phyloP scores from a whole-genome alignment of 2,113 vertebrate genomes.

The Dendropsophus ebraccatus region DNA sequence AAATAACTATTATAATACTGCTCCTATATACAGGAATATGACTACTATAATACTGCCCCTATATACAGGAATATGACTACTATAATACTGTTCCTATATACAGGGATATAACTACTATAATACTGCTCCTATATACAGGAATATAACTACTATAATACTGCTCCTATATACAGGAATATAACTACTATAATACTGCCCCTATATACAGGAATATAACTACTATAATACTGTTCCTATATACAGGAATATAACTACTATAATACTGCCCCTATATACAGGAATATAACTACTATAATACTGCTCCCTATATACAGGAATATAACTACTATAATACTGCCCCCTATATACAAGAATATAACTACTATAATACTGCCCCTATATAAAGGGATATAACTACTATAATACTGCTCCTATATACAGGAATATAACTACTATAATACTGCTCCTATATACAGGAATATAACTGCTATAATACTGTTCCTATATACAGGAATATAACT shows the following conservation, averaged over 20 bases:
- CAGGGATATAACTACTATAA: no score
- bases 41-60: conserved; percentile 11
- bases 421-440: conserved; percentile 5
- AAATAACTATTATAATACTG: conserved; percentile 8
- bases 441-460: not conserved
- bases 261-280: not conserved
- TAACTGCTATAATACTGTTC: conserved; percentile 3
- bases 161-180: not conserved
- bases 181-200: not conserved
- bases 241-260: conserved; percentile 8
- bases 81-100: no score
- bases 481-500: no score
- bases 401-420: not conserved
- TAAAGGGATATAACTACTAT: not conserved
- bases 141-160: not conserved
- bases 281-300: conserved; percentile 12
- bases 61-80: conserved; percentile 1
- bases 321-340: not conserved
- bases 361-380: not conserved
- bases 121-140: no score
- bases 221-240: not conserved
- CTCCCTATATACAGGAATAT: not conserved
- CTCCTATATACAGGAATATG: not conserved
- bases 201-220: conserved; percentile 4
- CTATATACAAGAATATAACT: conserved; percentile 3